phyloP scores from a whole-genome alignment of 2,113 vertebrate species.

The Tretioscincus oriximinensis region DNA sequence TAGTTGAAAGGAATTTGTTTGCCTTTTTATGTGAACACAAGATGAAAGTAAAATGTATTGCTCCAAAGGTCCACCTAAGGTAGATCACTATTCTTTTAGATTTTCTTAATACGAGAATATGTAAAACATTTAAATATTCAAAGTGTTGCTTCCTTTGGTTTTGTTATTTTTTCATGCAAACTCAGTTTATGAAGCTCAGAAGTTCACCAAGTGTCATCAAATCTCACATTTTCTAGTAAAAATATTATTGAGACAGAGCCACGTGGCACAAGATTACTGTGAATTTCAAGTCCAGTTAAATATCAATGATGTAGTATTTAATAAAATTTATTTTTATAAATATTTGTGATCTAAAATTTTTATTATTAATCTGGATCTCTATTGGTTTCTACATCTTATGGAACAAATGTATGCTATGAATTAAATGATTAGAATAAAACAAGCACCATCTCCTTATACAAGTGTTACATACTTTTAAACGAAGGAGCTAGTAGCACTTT shows the following conservation, averaged over 20 bases:
- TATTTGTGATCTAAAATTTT: constrained; percentile 1
- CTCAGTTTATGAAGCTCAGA: too few relatives aligned
- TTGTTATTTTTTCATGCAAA: constrained; percentile 12
- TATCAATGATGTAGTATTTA: constrained; percentile 17
- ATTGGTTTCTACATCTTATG: not conserved
- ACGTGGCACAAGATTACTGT: not conserved
- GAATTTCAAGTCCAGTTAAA: constrained; percentile 29
- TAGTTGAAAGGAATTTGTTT: not conserved
- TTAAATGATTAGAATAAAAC: not conserved
- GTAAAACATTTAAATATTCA: not conserved
- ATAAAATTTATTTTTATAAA: constrained; percentile 67
- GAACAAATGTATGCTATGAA: not conserved
- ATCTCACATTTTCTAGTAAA: constrained; percentile 10
- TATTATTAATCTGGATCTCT: not conserved
- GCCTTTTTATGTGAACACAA: too few relatives aligned
- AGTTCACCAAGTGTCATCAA: constrained; percentile 33
- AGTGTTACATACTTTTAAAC: not conserved
- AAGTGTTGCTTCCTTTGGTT: constrained; percentile 1
- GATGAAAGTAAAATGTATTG: constrained; percentile 9
- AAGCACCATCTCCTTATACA: not conserved
- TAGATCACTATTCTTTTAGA: not conserved
- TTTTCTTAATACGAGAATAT: not conserved
- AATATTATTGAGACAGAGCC: constrained; percentile 15
- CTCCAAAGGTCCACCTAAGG: not conserved
- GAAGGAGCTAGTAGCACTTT: not conserved